Conservation (phyloP, 2,797 vertebrate genomes). For the Sebastes wilsoni region DNA sequence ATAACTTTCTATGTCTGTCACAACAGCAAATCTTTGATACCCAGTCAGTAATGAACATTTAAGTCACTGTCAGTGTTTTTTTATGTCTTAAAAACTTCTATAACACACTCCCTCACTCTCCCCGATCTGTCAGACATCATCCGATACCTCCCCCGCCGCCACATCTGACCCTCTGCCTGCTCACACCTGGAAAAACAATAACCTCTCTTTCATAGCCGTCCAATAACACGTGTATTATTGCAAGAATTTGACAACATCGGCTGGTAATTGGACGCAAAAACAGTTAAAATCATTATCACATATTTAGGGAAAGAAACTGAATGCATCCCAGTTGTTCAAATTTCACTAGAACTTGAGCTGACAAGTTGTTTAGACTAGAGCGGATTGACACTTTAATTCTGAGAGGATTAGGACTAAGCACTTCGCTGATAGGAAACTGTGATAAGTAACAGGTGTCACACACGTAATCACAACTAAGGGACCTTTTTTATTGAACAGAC, state of each 20-base stretch:
- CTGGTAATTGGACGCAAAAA: slow-evolving; percentile 61
- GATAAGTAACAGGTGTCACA: slow-evolving; percentile 60
- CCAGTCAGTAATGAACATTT: background rate
- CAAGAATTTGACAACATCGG: slow-evolving; percentile 57
- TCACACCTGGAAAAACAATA: slow-evolving; percentile 80
- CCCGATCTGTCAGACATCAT: slow-evolving; percentile 65
- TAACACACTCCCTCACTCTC: background rate
- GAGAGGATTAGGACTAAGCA: slow-evolving; percentile 38
- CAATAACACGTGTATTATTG: slow-evolving; percentile 60
- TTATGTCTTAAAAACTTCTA: background rate
- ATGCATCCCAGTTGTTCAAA: slow-evolving; percentile 37
- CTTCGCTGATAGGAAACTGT: slow-evolving; percentile 34
- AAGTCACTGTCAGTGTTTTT: background rate
- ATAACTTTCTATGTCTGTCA: background rate
- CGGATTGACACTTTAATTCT: slow-evolving; percentile 34
- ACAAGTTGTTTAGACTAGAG: slow-evolving; percentile 45
- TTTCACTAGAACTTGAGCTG: slow-evolving; percentile 36
- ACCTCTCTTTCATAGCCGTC: slow-evolving; percentile 44
- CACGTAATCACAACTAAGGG: slow-evolving; percentile 4
- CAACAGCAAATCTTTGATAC: background rate
- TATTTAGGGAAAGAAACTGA: slow-evolving; percentile 30
- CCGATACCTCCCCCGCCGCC: slow-evolving; percentile 51
- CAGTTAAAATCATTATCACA: slow-evolving; percentile 54
- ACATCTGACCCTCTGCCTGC: slow-evolving; percentile 38
- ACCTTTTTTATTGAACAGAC: slow-evolving; percentile 14